phyloP scores from a whole-genome alignment of 2,888 invertebrate species.

The Argyresthia goedartella region DNA sequence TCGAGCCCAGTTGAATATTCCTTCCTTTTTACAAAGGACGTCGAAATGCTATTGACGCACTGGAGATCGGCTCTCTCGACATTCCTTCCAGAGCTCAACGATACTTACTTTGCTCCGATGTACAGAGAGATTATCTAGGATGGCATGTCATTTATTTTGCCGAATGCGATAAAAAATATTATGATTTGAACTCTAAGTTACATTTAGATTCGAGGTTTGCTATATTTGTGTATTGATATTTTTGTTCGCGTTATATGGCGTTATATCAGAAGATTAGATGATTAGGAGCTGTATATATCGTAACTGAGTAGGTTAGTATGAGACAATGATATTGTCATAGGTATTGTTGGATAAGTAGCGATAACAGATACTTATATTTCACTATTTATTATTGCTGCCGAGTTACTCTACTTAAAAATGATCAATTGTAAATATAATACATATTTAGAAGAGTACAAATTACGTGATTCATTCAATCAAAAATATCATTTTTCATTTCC shows the following conservation, averaged over 20 bases:
- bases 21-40: constrained; percentile 3
- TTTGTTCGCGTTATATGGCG: no score
- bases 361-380: background rate
- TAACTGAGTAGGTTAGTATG: background rate
- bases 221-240: no score
- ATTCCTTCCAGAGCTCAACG: constrained; percentile 30
- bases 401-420: background rate
- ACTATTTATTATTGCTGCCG: constrained; percentile 4
- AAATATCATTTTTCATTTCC: constrained; percentile 17
- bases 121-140: constrained; percentile 14
- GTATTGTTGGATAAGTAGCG: background rate
- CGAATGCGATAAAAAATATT: background rate
- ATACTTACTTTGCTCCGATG: constrained; percentile 9
- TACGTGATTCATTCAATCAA: constrained; percentile 35
- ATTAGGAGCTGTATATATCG: constrained; percentile 1
- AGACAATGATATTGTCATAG: background rate
- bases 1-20: background rate
- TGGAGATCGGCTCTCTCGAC: constrained; percentile 23
- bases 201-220: no score
- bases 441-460: constrained; percentile 66
- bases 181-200: no score
- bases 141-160: background rate
- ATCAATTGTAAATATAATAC: constrained; percentile 44
- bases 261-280: no score
- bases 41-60: background rate